Percentiles rank a stretch among this genome's conserved stretches.
Evolutionary conservation across 2,888 invertebrate species (phyloP).

Genomic region (Lycophotia porphyrea): DNA sequence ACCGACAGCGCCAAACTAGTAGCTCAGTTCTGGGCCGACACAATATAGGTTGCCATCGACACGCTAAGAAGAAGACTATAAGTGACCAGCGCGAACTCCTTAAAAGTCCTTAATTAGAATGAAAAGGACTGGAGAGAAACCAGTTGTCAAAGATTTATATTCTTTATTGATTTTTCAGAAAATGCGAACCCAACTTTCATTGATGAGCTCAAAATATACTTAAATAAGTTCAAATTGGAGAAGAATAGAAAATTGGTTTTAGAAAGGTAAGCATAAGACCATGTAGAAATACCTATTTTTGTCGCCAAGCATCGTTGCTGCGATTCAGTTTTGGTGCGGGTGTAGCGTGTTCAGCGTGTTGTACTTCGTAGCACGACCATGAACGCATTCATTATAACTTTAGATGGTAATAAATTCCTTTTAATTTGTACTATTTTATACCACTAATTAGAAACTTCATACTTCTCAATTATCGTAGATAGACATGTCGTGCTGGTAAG

Average conservation of each 20-base stretch:
- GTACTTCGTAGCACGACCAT: no score
- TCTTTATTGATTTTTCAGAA: constrained; percentile 71
- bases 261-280: constrained; percentile 75
- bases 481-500: no score
- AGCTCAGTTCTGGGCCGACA: no score
- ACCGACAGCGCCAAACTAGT: no score
- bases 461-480: no score
- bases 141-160: background rate
- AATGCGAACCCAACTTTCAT: constrained; percentile 72
- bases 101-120: background rate
- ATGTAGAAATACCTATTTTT: background rate
- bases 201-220: constrained; percentile 81
- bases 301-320: background rate
- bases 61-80: no score
- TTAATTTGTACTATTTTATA: no score
- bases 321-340: background rate
- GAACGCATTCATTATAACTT: no score
- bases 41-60: no score
- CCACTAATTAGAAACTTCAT: no score
- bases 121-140: background rate
- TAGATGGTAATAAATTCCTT: no score
- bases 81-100: background rate
- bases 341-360: no score
- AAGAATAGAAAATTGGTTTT: constrained; percentile 84
- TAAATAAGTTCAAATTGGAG: constrained; percentile 83